Evolutionary conservation across 2,797 vertebrate genomes (phyloP).

Genomic region (Amphiprion clarkii): DNA sequence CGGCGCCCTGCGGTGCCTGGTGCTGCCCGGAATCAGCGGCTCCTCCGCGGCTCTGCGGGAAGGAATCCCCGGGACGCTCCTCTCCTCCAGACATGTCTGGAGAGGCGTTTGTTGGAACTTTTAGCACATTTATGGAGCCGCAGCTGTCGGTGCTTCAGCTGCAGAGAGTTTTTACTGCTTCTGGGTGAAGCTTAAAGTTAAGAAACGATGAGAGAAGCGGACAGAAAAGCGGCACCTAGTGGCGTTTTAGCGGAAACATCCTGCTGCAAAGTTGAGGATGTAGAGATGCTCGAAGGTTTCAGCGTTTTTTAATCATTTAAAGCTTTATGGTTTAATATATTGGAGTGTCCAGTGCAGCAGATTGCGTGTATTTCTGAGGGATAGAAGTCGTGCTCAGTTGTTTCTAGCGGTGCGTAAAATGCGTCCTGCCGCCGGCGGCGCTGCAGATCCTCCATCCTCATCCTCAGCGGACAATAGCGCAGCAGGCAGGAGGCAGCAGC

Average conservation of each 20-base stretch:
- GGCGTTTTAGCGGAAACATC: background rate
- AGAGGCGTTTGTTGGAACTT: background rate
- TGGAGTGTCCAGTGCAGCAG: rapidly evolving
- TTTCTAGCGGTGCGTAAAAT: slow-evolving; percentile 37
- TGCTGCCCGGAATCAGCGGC: slow-evolving; percentile 53
- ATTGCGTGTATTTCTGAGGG: background rate
- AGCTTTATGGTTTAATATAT: background rate
- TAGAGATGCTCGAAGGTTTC: background rate
- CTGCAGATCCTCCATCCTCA: slow-evolving; percentile 68
- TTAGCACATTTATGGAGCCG: background rate
- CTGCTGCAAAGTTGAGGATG: background rate
- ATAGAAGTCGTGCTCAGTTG: background rate
- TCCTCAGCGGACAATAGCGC: slow-evolving; percentile 59
- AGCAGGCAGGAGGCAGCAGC: slow-evolving; percentile 76
- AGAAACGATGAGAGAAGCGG: background rate
- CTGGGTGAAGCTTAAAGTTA: slow-evolving; percentile 4
- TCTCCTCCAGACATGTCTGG: too few relatives aligned
- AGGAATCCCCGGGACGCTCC: background rate
- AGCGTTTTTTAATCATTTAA: background rate
- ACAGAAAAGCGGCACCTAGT: slow-evolving; percentile 53
- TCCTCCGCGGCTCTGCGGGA: slow-evolving; percentile 30
- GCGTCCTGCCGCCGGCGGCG: slow-evolving; percentile 72
- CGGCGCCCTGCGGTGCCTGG: slow-evolving; percentile 69
- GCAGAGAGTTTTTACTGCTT: background rate
- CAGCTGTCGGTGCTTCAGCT: background rate